phyloP scores from a whole-genome alignment of 2,888 invertebrate genomes.

The Lycophotia porphyrea region DNA sequence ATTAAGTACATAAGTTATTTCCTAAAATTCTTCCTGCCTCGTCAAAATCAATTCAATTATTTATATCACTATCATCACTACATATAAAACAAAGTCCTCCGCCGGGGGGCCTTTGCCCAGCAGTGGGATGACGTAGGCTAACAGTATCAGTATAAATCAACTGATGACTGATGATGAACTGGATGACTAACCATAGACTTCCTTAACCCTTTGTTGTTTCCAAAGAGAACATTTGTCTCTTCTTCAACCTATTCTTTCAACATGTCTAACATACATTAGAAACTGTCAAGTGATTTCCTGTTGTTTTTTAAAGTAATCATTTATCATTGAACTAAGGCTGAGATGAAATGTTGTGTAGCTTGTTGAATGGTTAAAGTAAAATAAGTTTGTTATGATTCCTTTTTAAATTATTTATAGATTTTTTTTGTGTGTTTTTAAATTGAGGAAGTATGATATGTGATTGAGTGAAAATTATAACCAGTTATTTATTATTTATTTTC shows the following conservation, averaged over 20 bases:
- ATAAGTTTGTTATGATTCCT: neutral
- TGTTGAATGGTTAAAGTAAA: neutral
- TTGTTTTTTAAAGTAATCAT: neutral
- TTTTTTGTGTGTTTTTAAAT: too few relatives aligned
- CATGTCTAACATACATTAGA: conserved; percentile 2
- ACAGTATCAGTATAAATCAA: too few relatives aligned
- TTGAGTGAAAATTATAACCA: neutral
- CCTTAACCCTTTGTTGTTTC: conserved; percentile 14
- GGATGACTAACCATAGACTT: neutral
- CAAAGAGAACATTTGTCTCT: neutral
- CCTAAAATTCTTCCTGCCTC: neutral
- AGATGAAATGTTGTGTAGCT: neutral
- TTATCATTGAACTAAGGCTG: neutral
- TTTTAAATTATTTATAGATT: neutral
- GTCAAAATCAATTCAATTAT: conserved; percentile 1
- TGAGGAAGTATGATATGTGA: neutral
- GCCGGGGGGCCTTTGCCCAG: too few relatives aligned
- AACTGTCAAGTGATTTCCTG: conserved; percentile 12
- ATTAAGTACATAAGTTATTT: neutral
- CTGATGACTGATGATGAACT: too few relatives aligned
- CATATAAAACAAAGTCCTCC: too few relatives aligned
- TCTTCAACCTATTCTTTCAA: neutral
- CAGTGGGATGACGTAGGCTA: too few relatives aligned
- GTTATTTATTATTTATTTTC: neutral
- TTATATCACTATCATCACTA: too few relatives aligned